phyloP scores from a whole-genome alignment of 2,113 vertebrate genomes.

The Caranx melampygus region DNA sequence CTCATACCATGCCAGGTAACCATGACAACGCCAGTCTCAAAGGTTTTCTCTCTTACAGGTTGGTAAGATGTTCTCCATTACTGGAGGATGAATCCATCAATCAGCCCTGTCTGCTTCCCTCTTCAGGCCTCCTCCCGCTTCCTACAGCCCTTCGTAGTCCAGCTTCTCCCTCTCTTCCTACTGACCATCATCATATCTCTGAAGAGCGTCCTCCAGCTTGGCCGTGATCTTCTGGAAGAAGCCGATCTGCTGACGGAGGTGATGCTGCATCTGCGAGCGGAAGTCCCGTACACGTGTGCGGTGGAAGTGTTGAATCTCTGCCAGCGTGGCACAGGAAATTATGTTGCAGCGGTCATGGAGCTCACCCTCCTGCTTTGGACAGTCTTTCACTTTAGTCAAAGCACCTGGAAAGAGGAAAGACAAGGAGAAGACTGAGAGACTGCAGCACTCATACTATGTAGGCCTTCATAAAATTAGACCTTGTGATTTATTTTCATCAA shows the following conservation, averaged over 20 bases:
- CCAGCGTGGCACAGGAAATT: slow-evolving; percentile 96
- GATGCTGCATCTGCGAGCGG: slow-evolving; percentile 96
- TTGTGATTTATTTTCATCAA: too few species aligned
- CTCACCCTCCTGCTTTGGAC: slow-evolving; percentile 90
- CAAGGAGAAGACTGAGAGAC: neutral
- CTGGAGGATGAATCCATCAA: slow-evolving; percentile 13
- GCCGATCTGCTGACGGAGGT: slow-evolving; percentile 94
- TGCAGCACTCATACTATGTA: neutral
- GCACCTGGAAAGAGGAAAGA: slow-evolving; percentile 84
- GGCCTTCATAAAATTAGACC: too few species aligned
- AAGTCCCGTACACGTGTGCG: slow-evolving; percentile 96
- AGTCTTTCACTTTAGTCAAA: slow-evolving; percentile 97
- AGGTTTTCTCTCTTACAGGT: slow-evolving; percentile 17
- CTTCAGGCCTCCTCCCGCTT: neutral
- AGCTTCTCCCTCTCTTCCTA: slow-evolving; percentile 68
- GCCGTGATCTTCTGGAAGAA: slow-evolving; percentile 98
- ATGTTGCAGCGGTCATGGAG: slow-evolving; percentile 97
- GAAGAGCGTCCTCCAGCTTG: slow-evolving; percentile 94
- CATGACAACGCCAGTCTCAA: slow-evolving; percentile 11
- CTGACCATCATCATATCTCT: slow-evolving; percentile 90
- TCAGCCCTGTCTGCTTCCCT: slow-evolving; percentile 2
- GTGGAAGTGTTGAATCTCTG: slow-evolving; percentile 99
- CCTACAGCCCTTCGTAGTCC: neutral
- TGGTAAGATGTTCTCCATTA: slow-evolving; percentile 5
- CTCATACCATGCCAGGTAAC: neutral